A percentile compares a stretch with the other conserved stretches of the same genome.
These are phyloP conservation scores for Caenorhabditis zanzibari DNA, from an alignment of 2,888 invertebrate species.

Conservation along the genomic window DNA sequence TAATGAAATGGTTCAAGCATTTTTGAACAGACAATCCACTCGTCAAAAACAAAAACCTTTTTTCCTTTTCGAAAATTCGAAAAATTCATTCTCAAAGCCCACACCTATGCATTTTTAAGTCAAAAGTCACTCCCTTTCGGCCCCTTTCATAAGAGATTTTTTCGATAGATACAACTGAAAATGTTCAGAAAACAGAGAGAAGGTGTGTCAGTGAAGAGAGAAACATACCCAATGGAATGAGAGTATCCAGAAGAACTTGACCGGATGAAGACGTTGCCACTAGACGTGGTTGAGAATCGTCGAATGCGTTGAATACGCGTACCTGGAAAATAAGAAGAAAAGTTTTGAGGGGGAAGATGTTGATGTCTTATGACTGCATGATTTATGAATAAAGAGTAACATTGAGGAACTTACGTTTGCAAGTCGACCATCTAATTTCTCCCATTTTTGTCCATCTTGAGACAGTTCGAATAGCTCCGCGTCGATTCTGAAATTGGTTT, in stretches of 20 bases:
- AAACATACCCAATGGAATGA: conserved; percentile 59
- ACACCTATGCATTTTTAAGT: conserved; percentile 61
- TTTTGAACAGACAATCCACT: background rate
- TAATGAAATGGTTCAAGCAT: background rate
- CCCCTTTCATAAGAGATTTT: conserved; percentile 19
- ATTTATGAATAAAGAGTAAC: background rate
- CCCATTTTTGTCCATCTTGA: conserved; percentile 65
- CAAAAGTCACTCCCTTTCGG: conserved; percentile 27
- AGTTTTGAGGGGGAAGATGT: background rate
- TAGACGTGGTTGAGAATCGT: conserved; percentile 65
- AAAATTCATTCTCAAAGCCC: conserved; percentile 9
- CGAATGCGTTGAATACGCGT: conserved; percentile 66
- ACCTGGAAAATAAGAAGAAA: conserved; percentile 36
- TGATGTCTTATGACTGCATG: conserved; percentile 3
- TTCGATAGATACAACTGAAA: conserved; percentile 26
- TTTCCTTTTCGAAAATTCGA: background rate
- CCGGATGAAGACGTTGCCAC: conserved; percentile 57
- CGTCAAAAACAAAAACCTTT: conserved; percentile 39
- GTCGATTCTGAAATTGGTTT: conserved; percentile 60
- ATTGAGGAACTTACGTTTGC: conserved; percentile 39
- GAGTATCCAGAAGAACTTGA: conserved; percentile 60
- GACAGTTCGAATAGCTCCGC: conserved; percentile 67
- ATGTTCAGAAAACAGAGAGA: background rate
- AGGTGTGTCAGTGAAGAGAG: background rate
- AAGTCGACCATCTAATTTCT: conserved; percentile 51